Percentiles rank a stretch among this genome's conserved stretches.
These are phyloP conservation scores for Caenorhabditis becei DNA, from an alignment of 2,888 invertebrate genomes.

Conservation along the genomic window DNA sequence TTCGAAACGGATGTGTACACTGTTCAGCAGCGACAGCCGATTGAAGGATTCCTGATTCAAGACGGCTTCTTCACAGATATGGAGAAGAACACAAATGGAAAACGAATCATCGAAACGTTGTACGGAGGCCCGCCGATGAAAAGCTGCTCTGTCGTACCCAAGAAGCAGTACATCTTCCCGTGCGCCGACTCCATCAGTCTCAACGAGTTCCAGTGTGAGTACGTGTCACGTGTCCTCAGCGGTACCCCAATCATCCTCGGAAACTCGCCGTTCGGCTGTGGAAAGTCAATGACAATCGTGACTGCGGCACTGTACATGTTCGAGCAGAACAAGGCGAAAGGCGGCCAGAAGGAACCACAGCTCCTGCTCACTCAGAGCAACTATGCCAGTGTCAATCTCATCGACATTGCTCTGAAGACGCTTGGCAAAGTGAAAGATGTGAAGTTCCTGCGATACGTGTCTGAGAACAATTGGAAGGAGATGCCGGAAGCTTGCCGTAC, in stretches of 20 bases:
- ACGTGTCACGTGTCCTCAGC: not conserved
- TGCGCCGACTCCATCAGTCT: not conserved
- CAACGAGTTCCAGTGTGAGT: constrained; percentile 26
- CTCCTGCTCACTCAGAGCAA: constrained; percentile 21
- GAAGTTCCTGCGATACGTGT: constrained; percentile 24
- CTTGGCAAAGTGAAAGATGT: not conserved
- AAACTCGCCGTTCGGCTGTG: constrained; percentile 28
- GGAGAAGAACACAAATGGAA: constrained; percentile 3
- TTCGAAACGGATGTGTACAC: not conserved
- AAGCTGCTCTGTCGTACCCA: not conserved
- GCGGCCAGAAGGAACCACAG: not conserved
- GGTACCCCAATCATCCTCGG: constrained; percentile 3
- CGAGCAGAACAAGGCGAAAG: constrained; percentile 4
- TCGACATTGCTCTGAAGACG: constrained; percentile 26
- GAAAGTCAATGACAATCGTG: constrained; percentile 38
- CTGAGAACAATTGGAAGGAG: constrained; percentile 32
- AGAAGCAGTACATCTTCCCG: constrained; percentile 13
- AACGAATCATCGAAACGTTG: not conserved
- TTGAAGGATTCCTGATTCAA: not conserved
- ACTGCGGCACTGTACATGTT: constrained; percentile 2
- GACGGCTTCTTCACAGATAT: not conserved
- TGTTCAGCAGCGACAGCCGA: not conserved
- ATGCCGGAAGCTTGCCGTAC: constrained; percentile 15
- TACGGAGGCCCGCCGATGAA: constrained; percentile 4
- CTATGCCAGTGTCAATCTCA: constrained; percentile 26